A percentile compares a stretch with the other conserved stretches of the same genome.
Conservation (phyloP, 2,797 vertebrate genomes). For the Nyctibius grandis region DNA sequence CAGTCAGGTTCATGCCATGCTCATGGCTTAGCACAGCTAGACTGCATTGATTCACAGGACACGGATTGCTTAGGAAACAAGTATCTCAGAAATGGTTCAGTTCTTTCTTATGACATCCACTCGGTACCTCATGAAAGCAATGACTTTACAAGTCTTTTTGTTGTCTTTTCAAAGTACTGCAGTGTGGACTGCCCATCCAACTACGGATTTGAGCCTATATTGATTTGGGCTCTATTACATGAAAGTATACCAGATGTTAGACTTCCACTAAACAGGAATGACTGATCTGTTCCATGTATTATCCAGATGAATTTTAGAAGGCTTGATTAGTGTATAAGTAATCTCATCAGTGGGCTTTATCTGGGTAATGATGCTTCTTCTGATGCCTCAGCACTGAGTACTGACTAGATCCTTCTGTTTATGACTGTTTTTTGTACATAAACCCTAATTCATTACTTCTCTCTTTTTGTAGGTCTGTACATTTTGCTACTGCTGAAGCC, state of each 20-base stretch:
- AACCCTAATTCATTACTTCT: not conserved
- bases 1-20: accelerated
- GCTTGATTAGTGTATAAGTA: not conserved
- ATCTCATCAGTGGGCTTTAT: not conserved
- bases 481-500: not conserved
- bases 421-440: not conserved
- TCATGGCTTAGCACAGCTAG: accelerated
- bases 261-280: not conserved
- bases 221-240: not conserved
- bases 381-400: not conserved
- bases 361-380: not conserved
- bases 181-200: not conserved
- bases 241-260: not conserved
- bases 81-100: not conserved
- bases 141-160: not conserved
- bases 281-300: not conserved
- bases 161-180: not conserved
- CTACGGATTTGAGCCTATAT: not conserved
- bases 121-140: not conserved
- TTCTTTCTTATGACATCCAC: not conserved
- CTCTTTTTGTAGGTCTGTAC: not conserved
- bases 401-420: not conserved
- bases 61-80: not conserved
- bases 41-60: not conserved
- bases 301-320: not conserved